phyloP scores from a whole-genome alignment of 2,888 invertebrate species.

The Ariolimax columbianus region DNA sequence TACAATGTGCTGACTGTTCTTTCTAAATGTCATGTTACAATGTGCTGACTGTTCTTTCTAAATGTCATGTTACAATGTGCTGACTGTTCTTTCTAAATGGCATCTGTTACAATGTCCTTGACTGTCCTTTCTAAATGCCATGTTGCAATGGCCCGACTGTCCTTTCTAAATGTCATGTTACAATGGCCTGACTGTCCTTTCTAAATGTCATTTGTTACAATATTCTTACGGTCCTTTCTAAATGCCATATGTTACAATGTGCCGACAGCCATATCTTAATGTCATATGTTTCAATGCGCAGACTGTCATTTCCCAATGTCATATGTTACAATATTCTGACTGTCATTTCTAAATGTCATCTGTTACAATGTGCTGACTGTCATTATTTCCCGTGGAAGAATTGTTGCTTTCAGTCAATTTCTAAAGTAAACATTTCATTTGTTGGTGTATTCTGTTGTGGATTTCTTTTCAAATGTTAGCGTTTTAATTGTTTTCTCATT shows the following conservation, averaged over 20 bases:
- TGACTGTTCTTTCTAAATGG: slow-evolving; percentile 88
- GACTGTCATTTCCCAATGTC: slow-evolving; percentile 87
- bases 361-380: not conserved
- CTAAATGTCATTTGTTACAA: too few relatives aligned
- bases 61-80: too few relatives aligned
- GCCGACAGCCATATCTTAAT: too few relatives aligned
- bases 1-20: too few relatives aligned
- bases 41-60: too few relatives aligned
- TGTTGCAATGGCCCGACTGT: not conserved
- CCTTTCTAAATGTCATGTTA: slow-evolving; percentile 85
- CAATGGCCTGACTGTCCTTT: slow-evolving; percentile 78
- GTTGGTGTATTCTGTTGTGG: not conserved
- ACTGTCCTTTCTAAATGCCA: slow-evolving; percentile 88
- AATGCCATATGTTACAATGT: too few relatives aligned
- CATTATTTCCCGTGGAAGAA: not conserved
- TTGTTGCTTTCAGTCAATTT: slow-evolving; percentile 10
- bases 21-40: too few relatives aligned
- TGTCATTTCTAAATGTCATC: slow-evolving; percentile 87
- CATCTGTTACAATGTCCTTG: not conserved
- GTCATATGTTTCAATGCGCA: too few relatives aligned
- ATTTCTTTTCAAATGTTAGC: not conserved
- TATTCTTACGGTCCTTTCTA: too few relatives aligned
- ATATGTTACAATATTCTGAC: not conserved
- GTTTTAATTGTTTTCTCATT: not conserved
- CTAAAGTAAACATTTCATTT: not conserved